Evolutionary conservation across 2,888 invertebrate species (phyloP).

Genomic region (Protophormia terraenovae): DNA sequence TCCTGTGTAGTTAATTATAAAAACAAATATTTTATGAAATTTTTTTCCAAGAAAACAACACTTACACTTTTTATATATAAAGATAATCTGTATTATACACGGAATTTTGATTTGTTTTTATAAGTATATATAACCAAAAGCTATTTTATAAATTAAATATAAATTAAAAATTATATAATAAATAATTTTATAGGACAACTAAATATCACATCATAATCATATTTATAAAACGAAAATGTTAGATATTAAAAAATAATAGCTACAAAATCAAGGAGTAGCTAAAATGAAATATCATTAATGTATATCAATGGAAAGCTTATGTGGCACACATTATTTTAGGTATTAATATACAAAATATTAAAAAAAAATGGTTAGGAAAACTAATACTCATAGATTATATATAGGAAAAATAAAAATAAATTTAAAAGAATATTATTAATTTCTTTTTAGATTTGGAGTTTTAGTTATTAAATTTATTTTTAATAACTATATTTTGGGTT

Average conservation of each 20-base stretch:
- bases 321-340: conserved; percentile 38
- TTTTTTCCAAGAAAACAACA: conserved; percentile 18
- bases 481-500: too few relatives aligned
- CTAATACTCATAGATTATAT: not conserved
- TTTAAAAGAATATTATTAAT: not conserved
- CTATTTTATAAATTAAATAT: conserved; percentile 7
- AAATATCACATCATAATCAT: conserved; percentile 39
- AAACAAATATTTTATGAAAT: conserved; percentile 40
- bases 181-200: not conserved
- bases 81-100: conserved; percentile 62
- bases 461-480: not conserved
- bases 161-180: not conserved
- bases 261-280: not conserved
- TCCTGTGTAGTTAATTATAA: conserved; percentile 33
- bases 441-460: not conserved
- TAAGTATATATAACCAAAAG: not conserved
- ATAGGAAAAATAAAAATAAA: not conserved
- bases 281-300: conserved; percentile 13
- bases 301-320: conserved; percentile 54
- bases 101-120: conserved; percentile 29
- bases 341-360: not conserved
- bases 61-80: conserved; percentile 49
- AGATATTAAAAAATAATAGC: not conserved
- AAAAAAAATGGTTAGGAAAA: not conserved
- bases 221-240: not conserved